A percentile compares a stretch with the other conserved stretches of the same genome.
phyloP scores from a whole-genome alignment of 2,888 invertebrate genomes.

The Eupithecia subumbrata region DNA sequence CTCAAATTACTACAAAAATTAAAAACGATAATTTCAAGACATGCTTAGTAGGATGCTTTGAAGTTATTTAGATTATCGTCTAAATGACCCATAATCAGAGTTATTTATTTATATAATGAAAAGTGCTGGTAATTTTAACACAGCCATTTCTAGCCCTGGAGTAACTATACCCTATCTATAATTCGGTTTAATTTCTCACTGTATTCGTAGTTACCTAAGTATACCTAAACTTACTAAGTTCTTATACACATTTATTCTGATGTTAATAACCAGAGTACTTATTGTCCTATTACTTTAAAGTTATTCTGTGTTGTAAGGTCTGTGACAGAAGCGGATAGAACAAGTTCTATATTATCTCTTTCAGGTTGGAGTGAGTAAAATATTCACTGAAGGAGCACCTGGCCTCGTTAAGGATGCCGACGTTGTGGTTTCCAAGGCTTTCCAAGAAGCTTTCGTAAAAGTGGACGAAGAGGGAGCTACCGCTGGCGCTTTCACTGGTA shows the following conservation, averaged over 20 bases:
- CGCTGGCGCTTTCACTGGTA: slow-evolving; percentile 89
- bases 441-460: slow-evolving; percentile 92
- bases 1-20: background rate
- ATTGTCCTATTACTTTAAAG: background rate
- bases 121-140: background rate
- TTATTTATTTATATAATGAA: background rate
- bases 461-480: slow-evolving; percentile 93
- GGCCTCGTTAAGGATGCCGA: slow-evolving; percentile 51
- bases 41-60: background rate
- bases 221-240: background rate
- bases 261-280: background rate
- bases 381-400: slow-evolving; percentile 54
- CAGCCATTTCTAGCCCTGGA: background rate
- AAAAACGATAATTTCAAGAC: background rate
- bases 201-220: background rate
- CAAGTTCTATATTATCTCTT: background rate
- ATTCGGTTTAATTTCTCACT: background rate
- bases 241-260: background rate
- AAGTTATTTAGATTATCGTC: background rate
- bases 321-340: background rate
- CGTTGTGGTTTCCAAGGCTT: slow-evolving; percentile 83
- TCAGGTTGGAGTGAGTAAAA: slow-evolving; percentile 57
- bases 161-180: background rate
- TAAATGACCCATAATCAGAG: background rate
- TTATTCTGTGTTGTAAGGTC: background rate